phyloP scores from a whole-genome alignment of 2,888 invertebrate species.

The Leptopilina drosophilae region DNA sequence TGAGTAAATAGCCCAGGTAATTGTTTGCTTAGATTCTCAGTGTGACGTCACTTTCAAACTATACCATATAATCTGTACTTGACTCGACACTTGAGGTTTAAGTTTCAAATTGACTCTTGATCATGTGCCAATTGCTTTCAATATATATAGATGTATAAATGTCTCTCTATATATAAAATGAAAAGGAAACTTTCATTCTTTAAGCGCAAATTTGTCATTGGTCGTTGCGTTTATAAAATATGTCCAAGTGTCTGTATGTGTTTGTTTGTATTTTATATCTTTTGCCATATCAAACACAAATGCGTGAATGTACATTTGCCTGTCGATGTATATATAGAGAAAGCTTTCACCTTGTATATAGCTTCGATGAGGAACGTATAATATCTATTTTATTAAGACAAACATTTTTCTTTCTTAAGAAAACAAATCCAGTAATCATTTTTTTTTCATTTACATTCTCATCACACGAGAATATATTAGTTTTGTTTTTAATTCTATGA shows the following conservation, averaged over 20 bases:
- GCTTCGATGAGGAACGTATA: too few relatives aligned
- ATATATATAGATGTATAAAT: background rate
- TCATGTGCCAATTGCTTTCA: background rate
- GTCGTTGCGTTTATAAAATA: background rate
- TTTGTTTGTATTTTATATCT: background rate
- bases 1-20: constrained; percentile 35
- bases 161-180: background rate
- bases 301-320: background rate
- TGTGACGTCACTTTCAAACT: constrained; percentile 31
- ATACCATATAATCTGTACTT: too few relatives aligned
- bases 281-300: constrained; percentile 13
- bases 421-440: too few relatives aligned
- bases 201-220: constrained; percentile 21
- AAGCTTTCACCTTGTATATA: too few relatives aligned
- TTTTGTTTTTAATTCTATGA: too few relatives aligned
- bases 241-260: background rate
- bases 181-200: constrained; percentile 31
- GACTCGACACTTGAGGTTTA: constrained; percentile 3
- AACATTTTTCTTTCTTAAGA: too few relatives aligned
- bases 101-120: constrained; percentile 23
- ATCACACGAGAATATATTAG: too few relatives aligned
- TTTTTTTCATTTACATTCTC: too few relatives aligned
- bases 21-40: constrained; percentile 23
- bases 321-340: too few relatives aligned
- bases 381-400: too few relatives aligned